A percentile compares a stretch with the other conserved stretches of the same genome.
Conservation (phyloP, 1,140 invertebrate genomes). For the Battus philenor region DNA sequence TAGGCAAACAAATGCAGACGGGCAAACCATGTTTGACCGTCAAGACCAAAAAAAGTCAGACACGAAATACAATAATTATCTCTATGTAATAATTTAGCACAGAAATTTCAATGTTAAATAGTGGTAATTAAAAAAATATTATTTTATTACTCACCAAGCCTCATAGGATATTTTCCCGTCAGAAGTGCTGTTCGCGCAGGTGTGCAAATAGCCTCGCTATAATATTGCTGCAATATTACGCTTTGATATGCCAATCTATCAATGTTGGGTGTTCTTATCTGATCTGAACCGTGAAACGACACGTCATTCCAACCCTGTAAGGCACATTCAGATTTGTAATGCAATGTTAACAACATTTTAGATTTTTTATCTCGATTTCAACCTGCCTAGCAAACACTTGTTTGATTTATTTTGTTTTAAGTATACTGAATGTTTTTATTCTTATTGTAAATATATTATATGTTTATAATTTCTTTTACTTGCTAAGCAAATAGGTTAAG, state of each 20-base stretch:
- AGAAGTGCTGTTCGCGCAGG: conserved; percentile 86
- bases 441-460: not conserved
- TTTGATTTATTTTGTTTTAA: not conserved
- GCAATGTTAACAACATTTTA: conserved; percentile 81
- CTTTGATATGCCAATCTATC: conserved; percentile 29
- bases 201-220: conserved; percentile 86
- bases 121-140: too few relatives aligned
- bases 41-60: too few relatives aligned
- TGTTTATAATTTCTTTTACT: not conserved
- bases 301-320: conserved; percentile 92
- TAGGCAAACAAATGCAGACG: too few relatives aligned
- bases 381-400: too few relatives aligned
- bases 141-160: conserved; percentile 81
- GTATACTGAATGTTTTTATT: not conserved
- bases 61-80: too few relatives aligned
- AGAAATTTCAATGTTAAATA: too few relatives aligned
- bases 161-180: conserved; percentile 90
- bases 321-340: too few relatives aligned
- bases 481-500: not conserved
- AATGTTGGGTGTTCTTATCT: conserved; percentile 59
- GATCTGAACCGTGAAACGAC: conserved; percentile 90
- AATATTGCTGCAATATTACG: conserved; percentile 78
- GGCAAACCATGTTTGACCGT: too few relatives aligned
- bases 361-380: conserved; percentile 12
- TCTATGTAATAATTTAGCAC: too few relatives aligned